Conservation (phyloP, 2,113 vertebrate genomes). For the Tenrec ecaudatus region DNA sequence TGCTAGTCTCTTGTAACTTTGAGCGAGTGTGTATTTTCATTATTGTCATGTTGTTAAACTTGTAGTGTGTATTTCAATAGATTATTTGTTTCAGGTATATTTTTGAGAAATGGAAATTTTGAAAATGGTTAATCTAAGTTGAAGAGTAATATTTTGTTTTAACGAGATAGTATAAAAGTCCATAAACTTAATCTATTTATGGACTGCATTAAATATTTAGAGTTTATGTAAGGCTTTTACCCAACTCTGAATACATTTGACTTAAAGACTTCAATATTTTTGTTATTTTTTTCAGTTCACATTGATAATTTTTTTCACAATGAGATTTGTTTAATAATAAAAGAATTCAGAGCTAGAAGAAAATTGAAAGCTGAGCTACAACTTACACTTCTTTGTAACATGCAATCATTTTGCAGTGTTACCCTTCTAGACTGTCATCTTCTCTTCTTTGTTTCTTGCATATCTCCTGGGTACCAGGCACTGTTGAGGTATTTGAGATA, state of each 20-base stretch:
- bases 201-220: slow-evolving; percentile 56
- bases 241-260: not conserved
- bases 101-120: slow-evolving; percentile 48
- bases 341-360: not conserved
- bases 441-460: not conserved
- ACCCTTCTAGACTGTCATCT: not conserved
- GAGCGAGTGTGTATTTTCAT: slow-evolving; percentile 1
- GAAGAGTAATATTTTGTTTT: slow-evolving; percentile 38
- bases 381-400: not conserved
- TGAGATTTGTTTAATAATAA: slow-evolving; percentile 10
- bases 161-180: not conserved
- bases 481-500: slow-evolving; percentile 43
- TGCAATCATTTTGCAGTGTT: not conserved
- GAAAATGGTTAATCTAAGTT: slow-evolving; percentile 41
- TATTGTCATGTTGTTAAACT: slow-evolving; percentile 48
- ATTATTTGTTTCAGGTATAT: not conserved
- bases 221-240: not conserved
- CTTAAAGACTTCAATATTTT: not conserved
- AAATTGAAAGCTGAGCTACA: not conserved
- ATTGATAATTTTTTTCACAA: not conserved
- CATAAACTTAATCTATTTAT: slow-evolving; percentile 44
- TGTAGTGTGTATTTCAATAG: not conserved
- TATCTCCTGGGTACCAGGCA: not conserved
- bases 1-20: slow-evolving; percentile 40
- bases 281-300: not conserved